Percentiles rank a stretch among this genome's conserved stretches.
Conservation (phyloP, 2,888 invertebrate species). For the Tethea ocularis region DNA sequence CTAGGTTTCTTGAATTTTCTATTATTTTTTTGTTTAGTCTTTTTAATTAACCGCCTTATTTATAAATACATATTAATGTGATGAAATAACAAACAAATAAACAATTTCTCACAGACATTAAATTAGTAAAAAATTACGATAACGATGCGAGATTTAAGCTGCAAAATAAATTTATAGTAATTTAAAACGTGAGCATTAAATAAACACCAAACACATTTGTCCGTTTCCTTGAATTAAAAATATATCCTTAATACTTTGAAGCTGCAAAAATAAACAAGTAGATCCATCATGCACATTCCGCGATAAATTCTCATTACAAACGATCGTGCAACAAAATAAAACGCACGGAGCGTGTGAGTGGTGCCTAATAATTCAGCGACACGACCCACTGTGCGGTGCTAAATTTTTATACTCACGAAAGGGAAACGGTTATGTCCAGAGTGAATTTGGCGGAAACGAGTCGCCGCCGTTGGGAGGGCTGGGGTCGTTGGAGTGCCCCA, state of each 20-base stretch:
- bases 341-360: conserved; percentile 37
- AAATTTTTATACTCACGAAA: conserved; percentile 71
- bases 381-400: conserved; percentile 63
- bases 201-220: background rate
- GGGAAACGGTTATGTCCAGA: conserved; percentile 72
- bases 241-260: conserved; percentile 5
- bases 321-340: conserved; percentile 48
- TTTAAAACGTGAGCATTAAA: background rate
- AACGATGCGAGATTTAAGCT: background rate
- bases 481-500: conserved; percentile 34
- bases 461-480: conserved; percentile 29
- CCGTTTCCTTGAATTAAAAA: conserved; percentile 3
- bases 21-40: background rate
- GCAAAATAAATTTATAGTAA: background rate
- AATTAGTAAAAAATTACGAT: conserved; percentile 1
- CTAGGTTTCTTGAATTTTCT: too few species aligned
- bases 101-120: background rate
- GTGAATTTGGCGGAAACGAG: conserved; percentile 60
- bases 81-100: background rate
- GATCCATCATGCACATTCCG: conserved; percentile 37
- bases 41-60: background rate
- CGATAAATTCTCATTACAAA: conserved; percentile 56
- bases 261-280: conserved; percentile 36
- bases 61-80: background rate
- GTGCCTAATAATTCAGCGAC: conserved; percentile 56